Evolutionary conservation across 2,113 vertebrate genomes (phyloP), one percentile per base, ranked within the genome.

Genomic region (Aegithalos caudatus): DNA sequence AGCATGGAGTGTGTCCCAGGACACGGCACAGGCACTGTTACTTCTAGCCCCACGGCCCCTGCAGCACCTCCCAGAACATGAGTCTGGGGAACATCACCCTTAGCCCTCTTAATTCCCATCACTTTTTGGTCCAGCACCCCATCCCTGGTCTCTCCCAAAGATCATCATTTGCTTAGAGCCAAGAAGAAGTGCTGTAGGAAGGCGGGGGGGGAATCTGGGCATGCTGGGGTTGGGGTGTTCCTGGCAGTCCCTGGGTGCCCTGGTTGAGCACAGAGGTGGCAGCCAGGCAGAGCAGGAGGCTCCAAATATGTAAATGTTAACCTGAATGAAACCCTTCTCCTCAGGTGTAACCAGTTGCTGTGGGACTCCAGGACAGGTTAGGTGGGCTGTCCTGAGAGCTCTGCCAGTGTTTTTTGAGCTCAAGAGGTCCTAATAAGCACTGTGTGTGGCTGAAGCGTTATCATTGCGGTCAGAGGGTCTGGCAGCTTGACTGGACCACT

Each of bases 31-130:
- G 50, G 53, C 61, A n/a, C 24, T 7, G 13, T 29, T 44, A 10
- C 48, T 60, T 87, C 54, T 57, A 25, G 33, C 44, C n/a, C 47
- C 14, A 15, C 1, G 4, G 31, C 72, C 4, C 0, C 23, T 1
- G 0, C 67, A 61, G 20, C 48, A 24, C 10, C 31, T 44, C 33
- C 35, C 2, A 1, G 6, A 20, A 9, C 2, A 0, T 10, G 20
- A 48, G 22, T 3, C 17, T 10, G 38, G 40, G 35, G 25, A 74
- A 3, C 24, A 15, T 24, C 73, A 40, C 19, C 37, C 67, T 48
- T 22, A 56, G 15, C 38, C 40, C 31, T 35, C 44, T 72, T 40
- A 5, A 22, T n/a, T 62, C 44, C 37, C 8, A 7, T 9, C 17
- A 5, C 5, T 7, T 44, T 83, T 64, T 35, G 33, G 40, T 72